phyloP scores from a whole-genome alignment of 2,113 vertebrate species.

The Peromyscus maniculatus region DNA sequence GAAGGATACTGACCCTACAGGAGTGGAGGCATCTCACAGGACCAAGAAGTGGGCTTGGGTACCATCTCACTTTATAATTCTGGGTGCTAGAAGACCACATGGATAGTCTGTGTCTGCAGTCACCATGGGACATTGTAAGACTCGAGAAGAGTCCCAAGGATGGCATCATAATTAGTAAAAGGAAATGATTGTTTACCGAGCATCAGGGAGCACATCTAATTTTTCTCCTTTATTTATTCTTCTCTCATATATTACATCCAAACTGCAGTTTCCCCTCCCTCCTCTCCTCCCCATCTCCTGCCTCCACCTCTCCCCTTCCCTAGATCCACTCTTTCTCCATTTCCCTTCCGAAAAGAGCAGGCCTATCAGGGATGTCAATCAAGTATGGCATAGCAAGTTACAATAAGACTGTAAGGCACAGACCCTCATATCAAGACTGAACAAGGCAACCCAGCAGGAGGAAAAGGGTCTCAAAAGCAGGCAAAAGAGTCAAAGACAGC shows the following conservation, averaged over 20 bases:
- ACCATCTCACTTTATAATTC: neutral
- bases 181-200: neutral
- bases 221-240: neutral
- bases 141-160: neutral
- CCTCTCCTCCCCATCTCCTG: neutral
- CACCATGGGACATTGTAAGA: neutral
- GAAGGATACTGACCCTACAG: accelerated
- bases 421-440: neutral
- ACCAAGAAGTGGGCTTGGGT: neutral
- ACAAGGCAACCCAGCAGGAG: neutral
- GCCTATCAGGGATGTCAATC: neutral
- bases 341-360: neutral
- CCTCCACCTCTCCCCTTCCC: neutral
- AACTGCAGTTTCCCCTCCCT: neutral
- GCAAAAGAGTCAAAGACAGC: neutral
- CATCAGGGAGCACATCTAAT: neutral
- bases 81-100: neutral
- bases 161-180: neutral
- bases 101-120: neutral
- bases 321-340: neutral
- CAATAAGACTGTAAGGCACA: neutral
- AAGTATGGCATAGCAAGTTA: neutral
- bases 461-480: neutral
- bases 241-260: neutral
- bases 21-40: neutral